Evolutionary conservation across 1,140 invertebrate species (phyloP), one percentile per base, ranked within the genome.

Genomic region (Drosophila tani): DNA sequence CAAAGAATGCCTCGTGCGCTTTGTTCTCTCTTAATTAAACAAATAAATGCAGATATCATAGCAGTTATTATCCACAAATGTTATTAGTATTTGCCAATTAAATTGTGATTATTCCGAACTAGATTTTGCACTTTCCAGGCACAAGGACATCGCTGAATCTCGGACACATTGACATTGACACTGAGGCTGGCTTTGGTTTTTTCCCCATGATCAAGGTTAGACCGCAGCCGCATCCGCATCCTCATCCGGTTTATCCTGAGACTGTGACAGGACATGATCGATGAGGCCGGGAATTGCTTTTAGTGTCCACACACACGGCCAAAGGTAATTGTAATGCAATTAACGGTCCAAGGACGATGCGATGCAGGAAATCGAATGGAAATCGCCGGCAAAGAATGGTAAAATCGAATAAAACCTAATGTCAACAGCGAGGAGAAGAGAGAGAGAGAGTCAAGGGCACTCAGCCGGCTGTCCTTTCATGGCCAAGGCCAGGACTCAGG

Each of bases 281-380:
- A 66, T 67, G 62, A n/a, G 56, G 29, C 24, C 5, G 41, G 17
- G 17, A 29, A 15, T 32, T 40, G 53, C 58, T 50, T 32, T 53
- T 68, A 46, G 35, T 19, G 51, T 24, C 38, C 63, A n/a, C 29
- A 29, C 27, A 7, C 49, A 5, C 6, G 21, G 29, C 49, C 21
- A 71, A 32, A 21, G 43, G 50, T 82, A 79, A 82, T 85, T 85
- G 75, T 68, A 70, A 82, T 62, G 63, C 77, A 82, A 87, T 85
- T 85, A 85, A 67, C 53, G 68, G 82, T 65, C 57, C 47, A 70
- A 43, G 60, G 68, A 41, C 74, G 43, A 15, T 35, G 47, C 62
- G 19, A 29, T 41, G 58, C 69, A 45, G 69, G 43, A 71, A 68
- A 86, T 86, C 79, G 82, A 85, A 70, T 53, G 53, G 65, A 19